These are phyloP conservation scores for Drosophila pseudoananassae DNA, from an alignment of 1,140 invertebrate species.

Conservation along the genomic window DNA sequence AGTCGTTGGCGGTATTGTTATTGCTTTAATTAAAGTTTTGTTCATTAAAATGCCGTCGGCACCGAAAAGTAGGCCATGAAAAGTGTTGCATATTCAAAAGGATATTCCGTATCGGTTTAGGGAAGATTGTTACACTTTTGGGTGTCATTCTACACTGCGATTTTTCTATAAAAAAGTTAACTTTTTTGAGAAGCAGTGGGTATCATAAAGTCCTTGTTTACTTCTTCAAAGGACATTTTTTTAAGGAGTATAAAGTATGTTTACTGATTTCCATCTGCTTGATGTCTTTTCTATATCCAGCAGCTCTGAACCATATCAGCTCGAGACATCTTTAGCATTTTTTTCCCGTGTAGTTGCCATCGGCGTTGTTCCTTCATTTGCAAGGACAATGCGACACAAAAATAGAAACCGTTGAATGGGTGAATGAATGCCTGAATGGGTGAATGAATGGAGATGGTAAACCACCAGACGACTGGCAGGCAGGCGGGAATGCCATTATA, in stretches of 20 bases:
- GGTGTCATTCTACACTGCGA: constrained; percentile 42
- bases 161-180: not conserved
- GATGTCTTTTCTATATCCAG: not conserved
- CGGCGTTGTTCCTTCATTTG: constrained; percentile 72
- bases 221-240: no score
- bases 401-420: constrained; percentile 60
- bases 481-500: constrained; percentile 73
- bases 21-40: constrained; percentile 52
- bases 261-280: not conserved
- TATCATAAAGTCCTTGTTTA: no score
- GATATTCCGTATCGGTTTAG: constrained; percentile 63
- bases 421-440: constrained; percentile 54
- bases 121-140: constrained; percentile 25
- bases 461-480: constrained; percentile 23
- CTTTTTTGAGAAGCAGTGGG: not conserved
- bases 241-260: not conserved
- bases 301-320: not conserved
- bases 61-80: constrained; percentile 68
- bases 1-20: constrained; percentile 39
- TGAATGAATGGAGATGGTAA: constrained; percentile 40
- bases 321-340: constrained; percentile 1
- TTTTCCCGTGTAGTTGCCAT: constrained; percentile 38
- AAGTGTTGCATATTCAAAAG: constrained; percentile 76
- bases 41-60: constrained; percentile 65
- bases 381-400: constrained; percentile 77